Conservation (phyloP, 2,113 vertebrate genomes). For the Ginglymostoma cirratum region DNA sequence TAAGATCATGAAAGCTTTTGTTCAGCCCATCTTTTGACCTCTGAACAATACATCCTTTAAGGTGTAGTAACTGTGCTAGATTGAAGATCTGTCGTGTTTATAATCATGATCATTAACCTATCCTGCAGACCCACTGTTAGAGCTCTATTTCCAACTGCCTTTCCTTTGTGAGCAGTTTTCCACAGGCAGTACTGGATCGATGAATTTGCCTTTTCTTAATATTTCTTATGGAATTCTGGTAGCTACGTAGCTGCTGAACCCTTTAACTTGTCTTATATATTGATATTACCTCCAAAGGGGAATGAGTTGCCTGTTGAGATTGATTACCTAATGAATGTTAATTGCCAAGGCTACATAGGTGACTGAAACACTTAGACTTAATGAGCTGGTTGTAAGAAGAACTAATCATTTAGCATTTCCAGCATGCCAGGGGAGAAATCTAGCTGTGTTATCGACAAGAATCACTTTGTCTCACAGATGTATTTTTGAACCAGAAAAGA, state of each 20-base stretch:
- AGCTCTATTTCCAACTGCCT: neutral
- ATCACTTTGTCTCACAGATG: neutral
- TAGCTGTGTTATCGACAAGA: neutral
- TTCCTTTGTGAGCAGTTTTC: neutral
- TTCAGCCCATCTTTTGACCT: neutral
- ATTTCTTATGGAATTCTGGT: neutral
- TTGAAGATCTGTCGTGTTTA: neutral
- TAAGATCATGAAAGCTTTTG: neutral
- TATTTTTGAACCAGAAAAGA: neutral
- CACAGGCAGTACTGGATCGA: neutral
- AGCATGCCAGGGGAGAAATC: neutral
- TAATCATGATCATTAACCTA: neutral
- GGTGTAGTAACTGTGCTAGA: neutral
- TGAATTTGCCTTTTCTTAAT: neutral
- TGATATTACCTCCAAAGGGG: neutral
- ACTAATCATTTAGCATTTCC: neutral
- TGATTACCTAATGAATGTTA: neutral
- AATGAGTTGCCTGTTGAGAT: neutral
- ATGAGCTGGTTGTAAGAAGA: neutral
- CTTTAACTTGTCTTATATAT: neutral
- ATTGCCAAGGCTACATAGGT: neutral
- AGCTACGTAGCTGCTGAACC: neutral
- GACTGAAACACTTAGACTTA: neutral
- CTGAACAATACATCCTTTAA: neutral
- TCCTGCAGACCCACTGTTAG: neutral